Evolutionary conservation across 2,797 vertebrate species (phyloP).

Genomic region (Phrynocephalus forsythii): DNA sequence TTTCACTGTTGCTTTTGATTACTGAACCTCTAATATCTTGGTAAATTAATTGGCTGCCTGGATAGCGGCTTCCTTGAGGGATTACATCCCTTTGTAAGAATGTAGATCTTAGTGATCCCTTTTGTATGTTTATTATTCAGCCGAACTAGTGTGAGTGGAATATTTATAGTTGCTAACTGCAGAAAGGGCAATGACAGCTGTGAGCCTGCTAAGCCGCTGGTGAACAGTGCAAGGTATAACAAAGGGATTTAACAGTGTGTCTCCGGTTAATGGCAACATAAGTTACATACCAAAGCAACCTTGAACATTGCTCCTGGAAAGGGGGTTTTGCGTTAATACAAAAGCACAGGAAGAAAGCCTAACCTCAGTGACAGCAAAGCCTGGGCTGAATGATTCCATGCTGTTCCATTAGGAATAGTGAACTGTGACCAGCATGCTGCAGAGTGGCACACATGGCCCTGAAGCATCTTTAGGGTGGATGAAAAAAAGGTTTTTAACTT

Average conservation of each 20-base stretch:
- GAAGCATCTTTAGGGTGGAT: neutral
- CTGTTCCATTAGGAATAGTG: constrained; percentile 40
- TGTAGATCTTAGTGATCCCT: constrained; percentile 2
- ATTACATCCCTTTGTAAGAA: constrained; percentile 20
- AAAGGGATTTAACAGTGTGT: neutral
- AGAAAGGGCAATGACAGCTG: neutral
- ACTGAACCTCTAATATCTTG: neutral
- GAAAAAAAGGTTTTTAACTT: neutral
- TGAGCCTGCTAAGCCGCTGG: rapidly evolving
- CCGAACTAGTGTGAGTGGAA: neutral
- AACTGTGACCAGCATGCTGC: neutral
- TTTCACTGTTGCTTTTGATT: neutral
- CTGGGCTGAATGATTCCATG: constrained; percentile 47
- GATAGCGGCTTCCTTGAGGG: constrained; percentile 5
- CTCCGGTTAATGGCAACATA: neutral
- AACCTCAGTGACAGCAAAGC: constrained; percentile 22
- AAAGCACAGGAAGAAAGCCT: constrained; percentile 1
- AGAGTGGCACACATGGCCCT: neutral
- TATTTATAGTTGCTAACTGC: neutral
- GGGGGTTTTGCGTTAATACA: constrained; percentile 12
- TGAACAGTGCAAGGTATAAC: neutral
- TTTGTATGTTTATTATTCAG: neutral
- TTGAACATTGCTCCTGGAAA: constrained; percentile 8
- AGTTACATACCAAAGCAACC: neutral
- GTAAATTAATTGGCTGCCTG: neutral